Base-by-base conservation (phyloP, 2,888 invertebrate species). In the Drosophila infuscata region DNA sequence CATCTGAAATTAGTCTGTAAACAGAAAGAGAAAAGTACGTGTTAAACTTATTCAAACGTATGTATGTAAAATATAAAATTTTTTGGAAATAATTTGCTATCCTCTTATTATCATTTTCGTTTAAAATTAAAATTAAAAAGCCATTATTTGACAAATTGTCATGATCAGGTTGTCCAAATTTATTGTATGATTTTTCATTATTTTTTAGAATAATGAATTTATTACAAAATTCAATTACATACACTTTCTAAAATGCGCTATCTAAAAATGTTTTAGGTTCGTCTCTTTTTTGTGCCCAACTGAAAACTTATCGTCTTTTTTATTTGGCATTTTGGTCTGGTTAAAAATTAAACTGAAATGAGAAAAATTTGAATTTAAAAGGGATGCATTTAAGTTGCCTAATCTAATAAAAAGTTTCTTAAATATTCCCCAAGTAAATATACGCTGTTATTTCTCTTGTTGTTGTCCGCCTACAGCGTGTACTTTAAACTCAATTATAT, bases 351-450 rank as follows among this genome's bases (percentile, higher is more conserved):
- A 25, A 29, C 25, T 36, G 3, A 48, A 43, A 64, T 38, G 8
- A 8, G 6, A 46, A 29, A 25, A 53, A 43, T 38, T 36, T 49
- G 25, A 36, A 58, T 46, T 32, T 38, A 57, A 56, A 69, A 56
- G 48, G 25, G 65, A 62, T 68, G 38, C 29, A 81, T 79, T 70
- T 64, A 65, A 79, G 52, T 71, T 54, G 48, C 15, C 57, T 68
- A 76, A 73, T 67, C 61, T 54, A 81, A 81, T 74, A 74, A 68
- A 67, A 57, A 70, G 64, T 17, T 69, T 78, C 61, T 57, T 73
- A 57, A 54, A 81, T 82, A 70, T 69, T 83, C 17, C 30, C 25
- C 3, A 59, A 56, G 49, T 33, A 48, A 54, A 61, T 35, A 61
- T 36, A 35, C n/a, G 25, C 15, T 25, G 20, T 46, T 46, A 25